A percentile compares a stretch with the other conserved stretches of the same genome.
Evolutionary conservation across 2,888 invertebrate genomes (phyloP).

Genomic region (Spodoptera exigua): DNA sequence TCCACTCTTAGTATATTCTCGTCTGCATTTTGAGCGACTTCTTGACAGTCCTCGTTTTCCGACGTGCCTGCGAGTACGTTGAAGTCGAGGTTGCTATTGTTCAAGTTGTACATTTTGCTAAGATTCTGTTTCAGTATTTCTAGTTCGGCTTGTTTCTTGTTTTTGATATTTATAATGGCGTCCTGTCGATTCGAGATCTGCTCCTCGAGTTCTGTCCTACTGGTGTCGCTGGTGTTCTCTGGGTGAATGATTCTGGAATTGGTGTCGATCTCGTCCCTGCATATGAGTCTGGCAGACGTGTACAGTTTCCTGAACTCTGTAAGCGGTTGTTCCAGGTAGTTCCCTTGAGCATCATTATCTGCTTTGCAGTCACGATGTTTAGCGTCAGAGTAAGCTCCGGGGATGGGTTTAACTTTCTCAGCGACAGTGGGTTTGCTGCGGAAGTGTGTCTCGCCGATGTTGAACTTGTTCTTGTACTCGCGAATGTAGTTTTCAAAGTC

Average conservation of each 20-base stretch:
- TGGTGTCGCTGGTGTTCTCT: background rate
- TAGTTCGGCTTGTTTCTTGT: conserved; percentile 63
- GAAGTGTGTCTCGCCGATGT: conserved; percentile 62
- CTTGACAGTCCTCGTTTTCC: background rate
- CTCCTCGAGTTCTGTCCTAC: conserved; percentile 11
- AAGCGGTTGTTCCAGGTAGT: conserved; percentile 78
- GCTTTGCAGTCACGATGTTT: conserved; percentile 27
- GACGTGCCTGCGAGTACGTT: conserved; percentile 11
- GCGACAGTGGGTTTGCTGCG: conserved; percentile 61
- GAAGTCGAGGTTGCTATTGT: conserved; percentile 36
- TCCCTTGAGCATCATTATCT: conserved; percentile 23
- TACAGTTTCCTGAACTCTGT: conserved; percentile 80
- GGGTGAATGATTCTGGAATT: conserved; percentile 11
- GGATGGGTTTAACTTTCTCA: conserved; percentile 64
- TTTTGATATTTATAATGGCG: conserved; percentile 40
- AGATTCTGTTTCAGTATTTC: conserved; percentile 70
- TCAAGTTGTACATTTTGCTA: conserved; percentile 66
- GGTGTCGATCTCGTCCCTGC: background rate
- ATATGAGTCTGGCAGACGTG: conserved; percentile 50
- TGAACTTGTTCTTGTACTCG: conserved; percentile 67
- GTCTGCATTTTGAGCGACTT: conserved; percentile 30
- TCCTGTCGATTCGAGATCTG: conserved; percentile 31
- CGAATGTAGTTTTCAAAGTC: conserved; percentile 74
- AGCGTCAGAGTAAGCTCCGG: conserved; percentile 48
- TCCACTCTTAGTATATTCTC: conserved; percentile 68